Evolutionary conservation across 2,797 vertebrate species (phyloP).

Genomic region (Petrocephalus sullivani): DNA sequence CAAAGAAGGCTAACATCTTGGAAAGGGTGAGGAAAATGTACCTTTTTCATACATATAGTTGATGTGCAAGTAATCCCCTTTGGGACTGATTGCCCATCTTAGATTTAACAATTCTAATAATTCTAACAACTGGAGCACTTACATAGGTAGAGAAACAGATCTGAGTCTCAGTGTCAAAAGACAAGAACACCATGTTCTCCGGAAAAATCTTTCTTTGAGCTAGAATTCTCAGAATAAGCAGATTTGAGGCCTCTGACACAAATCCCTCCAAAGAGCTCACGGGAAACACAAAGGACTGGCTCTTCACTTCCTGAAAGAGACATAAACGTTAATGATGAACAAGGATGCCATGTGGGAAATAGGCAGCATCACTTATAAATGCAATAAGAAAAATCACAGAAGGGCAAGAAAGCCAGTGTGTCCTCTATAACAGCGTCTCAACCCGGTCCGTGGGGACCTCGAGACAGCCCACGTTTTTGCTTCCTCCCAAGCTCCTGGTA

Average conservation of each 20-base stretch:
- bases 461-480: neutral
- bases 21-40: neutral
- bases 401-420: neutral
- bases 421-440: neutral
- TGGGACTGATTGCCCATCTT: neutral
- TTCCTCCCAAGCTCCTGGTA: neutral
- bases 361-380: neutral
- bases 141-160: constrained; percentile 71
- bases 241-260: constrained; percentile 73
- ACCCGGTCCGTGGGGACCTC: neutral
- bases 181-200: constrained; percentile 63
- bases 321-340: neutral
- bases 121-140: constrained; percentile 44
- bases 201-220: constrained; percentile 59
- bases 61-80: neutral
- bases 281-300: constrained; percentile 47
- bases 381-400: neutral
- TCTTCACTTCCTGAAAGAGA: constrained; percentile 51
- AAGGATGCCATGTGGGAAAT: neutral
- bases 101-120: neutral
- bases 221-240: constrained; percentile 78
- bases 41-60: neutral
- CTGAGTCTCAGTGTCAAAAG: constrained; percentile 59
- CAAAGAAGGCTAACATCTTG: neutral
- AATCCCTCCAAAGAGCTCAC: constrained; percentile 58